Percentiles rank a stretch among this genome's conserved stretches.
These are phyloP conservation scores for Diplolepis rosae DNA, from an alignment of 2,888 invertebrate genomes.

Conservation along the genomic window DNA sequence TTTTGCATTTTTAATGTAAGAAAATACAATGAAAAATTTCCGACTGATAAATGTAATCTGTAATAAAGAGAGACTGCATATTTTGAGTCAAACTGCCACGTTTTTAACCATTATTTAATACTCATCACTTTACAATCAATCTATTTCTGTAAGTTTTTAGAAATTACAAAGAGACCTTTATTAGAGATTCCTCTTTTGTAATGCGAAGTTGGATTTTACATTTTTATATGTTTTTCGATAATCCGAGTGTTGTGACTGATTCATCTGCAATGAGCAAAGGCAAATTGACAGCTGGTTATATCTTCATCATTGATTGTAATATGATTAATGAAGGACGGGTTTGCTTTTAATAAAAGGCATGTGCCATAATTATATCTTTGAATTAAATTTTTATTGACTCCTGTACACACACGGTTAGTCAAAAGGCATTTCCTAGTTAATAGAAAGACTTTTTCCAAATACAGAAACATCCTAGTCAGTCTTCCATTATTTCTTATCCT, in stretches of 20 bases:
- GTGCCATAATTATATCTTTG: conserved; percentile 20
- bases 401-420: neutral
- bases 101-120: neutral
- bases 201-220: neutral
- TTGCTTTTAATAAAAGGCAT: conserved; percentile 31
- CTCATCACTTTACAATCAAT: neutral
- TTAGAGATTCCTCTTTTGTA: neutral
- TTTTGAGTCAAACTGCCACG: neutral
- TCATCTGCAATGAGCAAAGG: conserved; percentile 9
- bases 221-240: neutral
- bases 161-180: neutral
- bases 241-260: conserved; percentile 22
- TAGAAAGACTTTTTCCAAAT: neutral
- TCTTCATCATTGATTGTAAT: conserved; percentile 7
- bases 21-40: neutral
- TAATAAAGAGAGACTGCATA: neutral
- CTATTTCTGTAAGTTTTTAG: neutral
- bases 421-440: neutral
- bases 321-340: conserved; percentile 17
- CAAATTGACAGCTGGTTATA: conserved; percentile 4
- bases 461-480: too few species aligned
- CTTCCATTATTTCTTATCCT: too few species aligned
- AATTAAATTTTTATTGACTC: neutral
- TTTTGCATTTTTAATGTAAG: neutral
- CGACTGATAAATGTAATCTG: neutral